Base-by-base conservation (phyloP, 2,113 vertebrate species). In the Nematolebias whitei region DNA sequence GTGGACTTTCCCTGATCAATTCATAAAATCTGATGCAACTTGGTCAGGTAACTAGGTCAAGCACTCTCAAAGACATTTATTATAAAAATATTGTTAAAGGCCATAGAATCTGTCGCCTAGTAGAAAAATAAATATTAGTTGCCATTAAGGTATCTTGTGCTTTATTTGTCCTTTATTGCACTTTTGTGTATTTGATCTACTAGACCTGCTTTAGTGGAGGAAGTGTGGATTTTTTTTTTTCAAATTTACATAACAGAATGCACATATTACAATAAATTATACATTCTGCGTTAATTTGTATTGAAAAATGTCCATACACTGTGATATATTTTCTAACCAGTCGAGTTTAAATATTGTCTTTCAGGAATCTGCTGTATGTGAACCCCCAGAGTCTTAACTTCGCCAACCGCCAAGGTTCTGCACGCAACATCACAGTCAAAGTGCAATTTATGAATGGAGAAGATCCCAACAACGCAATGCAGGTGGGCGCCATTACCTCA, bases 391-490 rank as follows among this genome's bases (percentile, higher is more conserved):
- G 96, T 90, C 95, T 99, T 76, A 99, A 99, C 89, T 99, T 99
- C 3, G 97, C 98, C 68, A 99, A 98, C 85, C 96, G 98, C 2
- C 98, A 99, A 86, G 98, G 98, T 38, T 99, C 98, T 41, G 97
- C 98, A 45, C 94, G 98, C 78, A 99, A 99, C 43, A 99, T 99
- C 89, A 99, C 98, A 3, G 97, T 99, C 26, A 99, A 99, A 92
- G 96, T 99, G 67, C 98, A 99, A 90, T 99, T 99, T 81, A 98
- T 99, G 98, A 98, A 95, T 1, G 98, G 97, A 49, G 98, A 99
- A 77, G 98, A 99, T 84, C 90, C 93, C 6, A 98, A 93, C 88
- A 98, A 96, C 63, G 96, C 98, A 53, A 95, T 99, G 96, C 95
- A 93, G 90, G 97, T 99, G 94, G n/a, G n/a, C 82, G 93, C 72